Evolutionary conservation across 1,140 invertebrate genomes (phyloP), one percentile per base, ranked within the genome.

Genomic region (Bombus pascuorum): DNA sequence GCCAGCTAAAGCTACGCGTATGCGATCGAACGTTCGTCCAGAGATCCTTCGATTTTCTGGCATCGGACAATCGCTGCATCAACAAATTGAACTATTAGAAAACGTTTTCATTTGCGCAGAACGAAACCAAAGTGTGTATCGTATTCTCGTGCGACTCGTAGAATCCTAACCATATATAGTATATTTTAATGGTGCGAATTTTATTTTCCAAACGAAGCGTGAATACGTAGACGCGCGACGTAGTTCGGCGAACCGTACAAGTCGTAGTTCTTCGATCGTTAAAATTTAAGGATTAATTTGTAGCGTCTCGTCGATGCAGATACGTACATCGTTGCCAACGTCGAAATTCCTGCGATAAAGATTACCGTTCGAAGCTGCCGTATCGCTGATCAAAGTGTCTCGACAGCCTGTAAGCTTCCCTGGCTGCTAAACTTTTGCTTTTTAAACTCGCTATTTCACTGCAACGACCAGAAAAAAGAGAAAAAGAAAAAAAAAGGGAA

Each of bases 151-250:
- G 13, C 15, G 15, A 42, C 32, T 32, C 28, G 42, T 72, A 44
- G 42, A 73, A 32, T 44, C 32, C 10, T 8, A 47, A 8, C 13
- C 9, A 22, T 73, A 44, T 4, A 73, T 73, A 71, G 22, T 70
- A 72, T 44, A 73, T 73, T 44, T 28, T 73, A 73, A 73, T 15
- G 39, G 3, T 34, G 34, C 22, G 59, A 66, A 78, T 44, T 66
- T 66, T 32, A 66, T 78, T 66, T 65, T 88, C 81, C 87, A 92
- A 87, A 76, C 72, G 82, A 83, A 88, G 62, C 78, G 80, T 68
- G 77, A 85, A 82, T 75, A 88, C 32, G 28, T 39, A 85, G 62
- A 74, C 66, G 62, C 72, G 74, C 25, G 86, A 62, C 68, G 59
- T 44, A 47, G 74, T 39, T 42, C 34, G 13, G 10, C 15, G 3